Conservation (phyloP, 2,888 invertebrate genomes). For the Hetaerina titia region DNA sequence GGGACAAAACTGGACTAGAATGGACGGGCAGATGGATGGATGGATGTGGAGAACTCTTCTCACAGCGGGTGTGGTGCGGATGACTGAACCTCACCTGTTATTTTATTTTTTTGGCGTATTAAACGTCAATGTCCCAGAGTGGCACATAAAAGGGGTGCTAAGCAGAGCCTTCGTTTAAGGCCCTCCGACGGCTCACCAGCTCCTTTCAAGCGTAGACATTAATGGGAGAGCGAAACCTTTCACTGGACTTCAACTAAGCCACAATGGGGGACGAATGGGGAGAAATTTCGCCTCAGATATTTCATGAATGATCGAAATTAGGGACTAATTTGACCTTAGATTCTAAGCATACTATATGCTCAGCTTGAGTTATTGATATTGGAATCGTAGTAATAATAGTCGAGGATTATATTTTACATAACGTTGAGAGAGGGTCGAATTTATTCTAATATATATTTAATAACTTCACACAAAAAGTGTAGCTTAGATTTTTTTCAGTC, state of each 20-base stretch:
- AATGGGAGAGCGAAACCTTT: slow-evolving; percentile 17
- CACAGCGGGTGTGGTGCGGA: slow-evolving; percentile 41
- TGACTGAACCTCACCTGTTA: slow-evolving; percentile 44
- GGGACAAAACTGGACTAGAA: slow-evolving; percentile 50
- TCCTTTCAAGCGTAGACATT: slow-evolving; percentile 15
- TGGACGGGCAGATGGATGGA: slow-evolving; percentile 43
- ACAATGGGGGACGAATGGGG: not conserved
- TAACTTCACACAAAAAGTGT: not conserved
- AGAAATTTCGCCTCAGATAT: not conserved
- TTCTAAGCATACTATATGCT: not conserved
- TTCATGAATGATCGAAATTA: not conserved
- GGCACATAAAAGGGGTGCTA: not conserved
- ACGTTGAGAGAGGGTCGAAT: not conserved
- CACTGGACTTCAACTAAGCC: not conserved
- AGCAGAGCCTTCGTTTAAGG: slow-evolving; percentile 26
- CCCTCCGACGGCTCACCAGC: slow-evolving; percentile 17
- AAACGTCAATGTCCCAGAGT: slow-evolving; percentile 31
- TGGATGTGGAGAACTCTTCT: slow-evolving; percentile 30
- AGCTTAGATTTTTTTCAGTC: too few relatives aligned
- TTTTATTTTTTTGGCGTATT: slow-evolving; percentile 30
- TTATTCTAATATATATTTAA: not conserved
- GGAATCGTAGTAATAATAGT: too few relatives aligned
- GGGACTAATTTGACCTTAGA: not conserved
- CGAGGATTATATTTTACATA: too few relatives aligned
- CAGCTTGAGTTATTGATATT: too few relatives aligned